Evolutionary conservation across 2,797 vertebrate genomes (phyloP).

Genomic region (Ciconia nigra): DNA sequence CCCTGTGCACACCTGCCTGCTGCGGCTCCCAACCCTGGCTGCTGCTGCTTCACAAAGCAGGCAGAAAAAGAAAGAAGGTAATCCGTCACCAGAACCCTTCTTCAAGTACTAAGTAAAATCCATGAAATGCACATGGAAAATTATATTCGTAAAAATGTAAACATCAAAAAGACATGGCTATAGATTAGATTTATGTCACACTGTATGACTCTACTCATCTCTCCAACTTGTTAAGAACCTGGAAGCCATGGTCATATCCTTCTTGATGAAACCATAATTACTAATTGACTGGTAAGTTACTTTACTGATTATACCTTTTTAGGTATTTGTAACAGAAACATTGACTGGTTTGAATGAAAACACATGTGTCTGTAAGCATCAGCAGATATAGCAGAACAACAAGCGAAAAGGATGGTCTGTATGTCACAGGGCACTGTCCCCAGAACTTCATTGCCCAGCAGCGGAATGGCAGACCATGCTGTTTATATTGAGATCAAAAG

Average conservation of each 20-base stretch:
- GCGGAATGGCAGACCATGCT: background rate
- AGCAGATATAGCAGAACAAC: background rate
- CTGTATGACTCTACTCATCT: background rate
- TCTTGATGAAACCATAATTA: background rate
- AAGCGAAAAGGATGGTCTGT: background rate
- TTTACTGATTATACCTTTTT: background rate
- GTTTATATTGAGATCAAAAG: background rate
- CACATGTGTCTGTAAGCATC: background rate
- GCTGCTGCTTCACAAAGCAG: background rate
- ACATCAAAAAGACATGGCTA: background rate
- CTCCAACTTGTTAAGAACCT: background rate
- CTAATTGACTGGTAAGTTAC: background rate
- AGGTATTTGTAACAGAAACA: background rate
- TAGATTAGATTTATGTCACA: background rate
- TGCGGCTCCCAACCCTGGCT: background rate
- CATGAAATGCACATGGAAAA: background rate
- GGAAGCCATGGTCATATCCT: background rate
- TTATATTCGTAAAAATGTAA: background rate
- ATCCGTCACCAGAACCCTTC: background rate
- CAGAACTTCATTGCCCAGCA: background rate
- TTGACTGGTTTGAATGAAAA: background rate
- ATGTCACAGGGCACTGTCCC: background rate
- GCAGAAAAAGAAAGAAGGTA: background rate
- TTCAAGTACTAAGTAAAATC: background rate
- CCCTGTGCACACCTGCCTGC: background rate